These are phyloP conservation scores for Lasaia peninsularis DNA, from an alignment of 1,140 invertebrate species.

Conservation along the genomic window DNA sequence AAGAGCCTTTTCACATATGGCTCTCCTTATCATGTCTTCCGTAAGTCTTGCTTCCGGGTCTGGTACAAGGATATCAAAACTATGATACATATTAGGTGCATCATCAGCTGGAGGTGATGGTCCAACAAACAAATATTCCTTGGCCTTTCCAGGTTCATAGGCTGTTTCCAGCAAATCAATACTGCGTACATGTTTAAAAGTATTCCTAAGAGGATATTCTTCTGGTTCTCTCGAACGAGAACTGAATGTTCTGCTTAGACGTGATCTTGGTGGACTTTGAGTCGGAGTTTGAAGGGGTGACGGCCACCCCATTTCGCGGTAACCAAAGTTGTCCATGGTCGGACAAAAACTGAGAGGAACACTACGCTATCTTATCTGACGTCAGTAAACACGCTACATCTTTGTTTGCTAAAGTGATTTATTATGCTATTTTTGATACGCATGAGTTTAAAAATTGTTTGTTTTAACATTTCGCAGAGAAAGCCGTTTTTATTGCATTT, in stretches of 20 bases:
- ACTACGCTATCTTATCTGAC: constrained; percentile 57
- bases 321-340: constrained; percentile 66
- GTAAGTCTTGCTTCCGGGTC: constrained; percentile 81
- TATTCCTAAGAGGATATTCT: constrained; percentile 54
- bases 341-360: constrained; percentile 33
- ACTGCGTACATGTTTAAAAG: constrained; percentile 54
- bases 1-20: constrained; percentile 80
- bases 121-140: constrained; percentile 80
- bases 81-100: constrained; percentile 80
- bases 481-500: neutral
- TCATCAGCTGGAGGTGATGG: constrained; percentile 81
- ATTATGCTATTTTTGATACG: constrained; percentile 58
- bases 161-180: constrained; percentile 62
- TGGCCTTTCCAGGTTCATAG: constrained; percentile 50
- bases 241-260: constrained; percentile 43
- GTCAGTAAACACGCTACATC: constrained; percentile 36
- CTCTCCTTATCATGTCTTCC: constrained; percentile 79
- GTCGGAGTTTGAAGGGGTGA: constrained; percentile 49
- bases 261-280: constrained; percentile 38
- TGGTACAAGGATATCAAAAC: constrained; percentile 78
- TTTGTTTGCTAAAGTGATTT: constrained; percentile 55
- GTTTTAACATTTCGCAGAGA: constrained; percentile 13
- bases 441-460: constrained; percentile 36
- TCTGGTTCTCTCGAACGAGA: constrained; percentile 51
- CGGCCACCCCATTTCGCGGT: constrained; percentile 68